These are phyloP conservation scores for Sebastes elongatus DNA, from an alignment of 2,797 vertebrate genomes.

Conservation along the genomic window DNA sequence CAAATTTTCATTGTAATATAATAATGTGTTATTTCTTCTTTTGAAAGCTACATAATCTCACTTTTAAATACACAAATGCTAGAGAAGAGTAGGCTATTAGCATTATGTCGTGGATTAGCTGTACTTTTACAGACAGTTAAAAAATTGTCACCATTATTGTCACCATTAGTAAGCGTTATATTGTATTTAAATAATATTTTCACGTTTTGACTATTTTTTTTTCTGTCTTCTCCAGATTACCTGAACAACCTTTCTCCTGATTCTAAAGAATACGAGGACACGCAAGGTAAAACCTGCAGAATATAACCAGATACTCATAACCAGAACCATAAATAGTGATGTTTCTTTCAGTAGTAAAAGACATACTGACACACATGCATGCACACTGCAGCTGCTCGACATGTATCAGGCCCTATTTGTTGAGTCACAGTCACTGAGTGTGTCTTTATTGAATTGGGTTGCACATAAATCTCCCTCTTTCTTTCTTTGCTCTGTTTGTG, in stretches of 20 bases:
- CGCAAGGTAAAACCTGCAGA: slow-evolving; percentile 87
- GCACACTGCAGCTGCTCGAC: slow-evolving; percentile 36
- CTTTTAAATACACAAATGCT: neutral
- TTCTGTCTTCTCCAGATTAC: slow-evolving; percentile 86
- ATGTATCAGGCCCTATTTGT: slow-evolving; percentile 5
- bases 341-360: neutral
- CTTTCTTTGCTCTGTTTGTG: slow-evolving; percentile 43
- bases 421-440: slow-evolving; percentile 21
- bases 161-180: neutral
- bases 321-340: neutral
- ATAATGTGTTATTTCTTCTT: neutral
- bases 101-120: neutral
- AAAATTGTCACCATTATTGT: neutral
- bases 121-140: neutral
- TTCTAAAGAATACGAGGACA: slow-evolving; percentile 93
- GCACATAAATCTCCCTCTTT: slow-evolving; percentile 36
- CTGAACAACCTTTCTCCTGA: slow-evolving; percentile 97
- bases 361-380: neutral
- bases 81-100: neutral
- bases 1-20: neutral
- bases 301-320: neutral
- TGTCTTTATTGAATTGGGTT: slow-evolving; percentile 27
- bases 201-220: neutral
- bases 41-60: neutral
- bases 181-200: neutral